Conservation (phyloP, 2,113 vertebrate genomes). For the Gadus chalcogrammus region DNA sequence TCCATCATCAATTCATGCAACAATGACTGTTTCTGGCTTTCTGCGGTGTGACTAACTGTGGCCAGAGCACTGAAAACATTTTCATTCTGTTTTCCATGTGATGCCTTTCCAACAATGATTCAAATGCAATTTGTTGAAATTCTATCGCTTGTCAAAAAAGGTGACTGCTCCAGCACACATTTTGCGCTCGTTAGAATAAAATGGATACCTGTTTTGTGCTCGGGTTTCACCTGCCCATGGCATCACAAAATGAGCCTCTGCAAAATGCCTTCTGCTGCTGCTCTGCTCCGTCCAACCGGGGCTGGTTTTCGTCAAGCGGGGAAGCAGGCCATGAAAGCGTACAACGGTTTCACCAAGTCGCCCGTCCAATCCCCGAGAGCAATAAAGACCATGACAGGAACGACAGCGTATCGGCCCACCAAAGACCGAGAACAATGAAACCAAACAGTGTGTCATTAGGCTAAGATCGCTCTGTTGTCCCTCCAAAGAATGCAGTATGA, state of each 20-base stretch:
- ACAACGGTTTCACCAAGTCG: not conserved
- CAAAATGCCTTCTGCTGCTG: no score
- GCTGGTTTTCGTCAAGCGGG: not conserved
- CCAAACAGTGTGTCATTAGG: not conserved
- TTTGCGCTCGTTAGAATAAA: not conserved
- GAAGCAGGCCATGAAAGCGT: not conserved
- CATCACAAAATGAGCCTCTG: no score
- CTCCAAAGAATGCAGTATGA: not conserved
- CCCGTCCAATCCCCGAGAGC: no score
- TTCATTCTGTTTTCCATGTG: conserved; percentile 54
- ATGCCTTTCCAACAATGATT: conserved; percentile 34
- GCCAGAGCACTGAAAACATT: conserved; percentile 41
- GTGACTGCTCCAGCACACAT: conserved; percentile 5
- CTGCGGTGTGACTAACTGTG: conserved; percentile 39
- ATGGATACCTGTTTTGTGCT: not conserved
- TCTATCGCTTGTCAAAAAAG: conserved; percentile 15
- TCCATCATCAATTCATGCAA: conserved; percentile 45
- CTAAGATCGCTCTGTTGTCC: not conserved
- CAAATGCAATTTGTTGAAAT: conserved; percentile 20
- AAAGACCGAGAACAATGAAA: not conserved
- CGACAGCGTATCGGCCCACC: not conserved
- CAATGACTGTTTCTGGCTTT: conserved; percentile 28
- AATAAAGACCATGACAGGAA: no score
- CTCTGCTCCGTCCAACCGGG: no score
- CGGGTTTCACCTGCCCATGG: no score